Percentiles rank a stretch among this genome's conserved stretches.
phyloP scores from a whole-genome alignment of 2,797 vertebrate genomes.

The Onychomys torridus region DNA sequence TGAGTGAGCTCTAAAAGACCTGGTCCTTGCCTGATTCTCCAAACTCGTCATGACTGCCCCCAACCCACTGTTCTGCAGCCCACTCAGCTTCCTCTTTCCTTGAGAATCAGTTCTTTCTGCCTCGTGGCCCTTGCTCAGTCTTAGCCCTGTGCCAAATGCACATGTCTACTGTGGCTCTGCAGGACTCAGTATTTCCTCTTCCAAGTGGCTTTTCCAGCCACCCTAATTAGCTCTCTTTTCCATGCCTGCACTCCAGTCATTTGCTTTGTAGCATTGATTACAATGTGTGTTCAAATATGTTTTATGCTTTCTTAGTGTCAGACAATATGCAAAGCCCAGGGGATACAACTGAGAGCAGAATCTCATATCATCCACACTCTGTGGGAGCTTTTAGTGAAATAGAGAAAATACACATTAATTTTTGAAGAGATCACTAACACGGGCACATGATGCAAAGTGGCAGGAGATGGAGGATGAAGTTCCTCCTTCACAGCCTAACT shows the following conservation, averaged over 20 bases:
- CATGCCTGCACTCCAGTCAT: neutral
- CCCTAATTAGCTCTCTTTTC: neutral
- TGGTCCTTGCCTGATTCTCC: neutral
- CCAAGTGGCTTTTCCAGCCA: neutral
- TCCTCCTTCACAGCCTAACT: neutral
- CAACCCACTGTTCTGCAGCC: neutral
- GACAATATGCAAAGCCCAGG: neutral
- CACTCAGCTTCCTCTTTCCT: neutral
- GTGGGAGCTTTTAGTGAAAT: conserved; percentile 13
- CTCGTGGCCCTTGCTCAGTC: neutral
- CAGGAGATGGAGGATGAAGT: neutral
- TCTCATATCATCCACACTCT: neutral
- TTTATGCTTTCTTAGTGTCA: conserved; percentile 5
- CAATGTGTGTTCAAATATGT: neutral
- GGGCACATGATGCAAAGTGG: neutral
- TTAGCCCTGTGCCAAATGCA: neutral
- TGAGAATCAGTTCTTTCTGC: neutral
- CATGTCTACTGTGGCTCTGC: neutral
- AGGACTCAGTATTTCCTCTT: neutral
- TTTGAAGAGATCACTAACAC: neutral
- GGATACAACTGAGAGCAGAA: neutral
- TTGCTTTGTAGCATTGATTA: neutral
- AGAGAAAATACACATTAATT: neutral
- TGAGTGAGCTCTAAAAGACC: neutral
- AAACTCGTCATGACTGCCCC: neutral